Percentiles rank a stretch among this genome's conserved stretches.
phyloP scores from a whole-genome alignment of 1,140 invertebrate genomes.

The Thalassaphorura encarpata region DNA sequence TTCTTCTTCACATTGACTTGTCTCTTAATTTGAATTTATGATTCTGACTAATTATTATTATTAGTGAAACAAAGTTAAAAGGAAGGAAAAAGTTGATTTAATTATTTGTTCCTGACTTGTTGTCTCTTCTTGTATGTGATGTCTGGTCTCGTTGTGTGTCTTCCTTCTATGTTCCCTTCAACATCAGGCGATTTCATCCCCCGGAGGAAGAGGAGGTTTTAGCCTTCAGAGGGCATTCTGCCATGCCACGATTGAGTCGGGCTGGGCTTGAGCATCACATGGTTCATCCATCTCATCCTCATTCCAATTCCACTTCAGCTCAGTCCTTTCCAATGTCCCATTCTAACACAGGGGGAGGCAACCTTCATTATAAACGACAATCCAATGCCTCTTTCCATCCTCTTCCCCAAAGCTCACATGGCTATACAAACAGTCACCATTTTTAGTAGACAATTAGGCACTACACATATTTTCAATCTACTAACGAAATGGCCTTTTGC shows the following conservation, averaged over 20 bases:
- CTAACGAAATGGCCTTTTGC: background rate
- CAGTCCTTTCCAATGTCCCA: conserved; percentile 18
- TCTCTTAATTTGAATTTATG: no score
- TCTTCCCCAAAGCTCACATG: background rate
- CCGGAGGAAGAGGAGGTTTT: conserved; percentile 22
- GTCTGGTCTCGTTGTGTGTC: no score
- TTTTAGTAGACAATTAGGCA: conserved; percentile 1
- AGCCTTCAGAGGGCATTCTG: conserved; percentile 20
- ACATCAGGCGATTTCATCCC: conserved; percentile 3
- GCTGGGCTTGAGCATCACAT: conserved; percentile 31
- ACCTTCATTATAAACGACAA: conserved; percentile 9
- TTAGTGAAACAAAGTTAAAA: no score
- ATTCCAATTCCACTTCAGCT: conserved; percentile 19
- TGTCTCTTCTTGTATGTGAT: no score
- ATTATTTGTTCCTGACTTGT: no score
- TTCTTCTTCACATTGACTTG: no score
- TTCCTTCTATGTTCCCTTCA: no score
- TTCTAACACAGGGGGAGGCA: no score
- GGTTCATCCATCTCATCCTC: conserved; percentile 21
- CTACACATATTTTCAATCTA: background rate
- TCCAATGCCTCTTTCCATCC: conserved; percentile 1
- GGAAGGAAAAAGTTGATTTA: no score
- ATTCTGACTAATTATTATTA: no score
- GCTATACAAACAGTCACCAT: conserved; percentile 16
- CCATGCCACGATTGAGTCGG: conserved; percentile 31